Base-by-base conservation (phyloP, 2,888 invertebrate species). In the Apamea epomidion region DNA sequence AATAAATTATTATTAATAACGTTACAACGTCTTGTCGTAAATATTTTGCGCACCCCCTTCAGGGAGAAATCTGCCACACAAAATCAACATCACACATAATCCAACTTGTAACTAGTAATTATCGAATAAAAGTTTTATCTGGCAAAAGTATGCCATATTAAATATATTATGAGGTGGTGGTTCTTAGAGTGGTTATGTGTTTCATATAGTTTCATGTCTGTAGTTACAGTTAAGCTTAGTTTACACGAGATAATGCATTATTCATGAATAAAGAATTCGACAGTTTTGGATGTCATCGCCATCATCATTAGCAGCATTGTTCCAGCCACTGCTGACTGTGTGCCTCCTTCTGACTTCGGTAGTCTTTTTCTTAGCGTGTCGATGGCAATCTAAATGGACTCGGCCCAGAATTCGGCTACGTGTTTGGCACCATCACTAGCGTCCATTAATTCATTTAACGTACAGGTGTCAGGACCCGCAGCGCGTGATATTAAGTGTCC, bases 81-180 rank as follows among this genome's bases (percentile, higher is more conserved):
- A 58, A 58, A 58, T 58, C 25, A 58, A 25, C 58, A 25, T 25
- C 25, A 21, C 54, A 58, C 21, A 10, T 3, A 58, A 58, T 25
- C 25, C 21, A 58, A 25, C 58, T n/a, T 25, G 0, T 21, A n/a
- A 65, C 42, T 68, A 76, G 18, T 69, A 70, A 69, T 64, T 76
- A 70, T 37, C 42, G 3, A 65, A 65, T 82, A 82, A 65, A 70
- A 64, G 12, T 65, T 70, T n/a, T 77, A 83, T 60, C 16, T 32
- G 2, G 58, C 4, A 74, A 81, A 58, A 81, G 14, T 74, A 74
- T 65, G 42, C 16, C 58, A 60, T 80, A 83, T 72, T 81, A 88
- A 87, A 82, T 72, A 74, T 71, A 29, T 82, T 75, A 81, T 64
- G 60, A 75, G 68, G 78, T 60, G 70, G 48, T 64, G 62, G 37